A percentile compares a stretch with the other conserved stretches of the same genome.
Conservation (phyloP, 1,140 invertebrate species). For the Drosophila elegans region DNA sequence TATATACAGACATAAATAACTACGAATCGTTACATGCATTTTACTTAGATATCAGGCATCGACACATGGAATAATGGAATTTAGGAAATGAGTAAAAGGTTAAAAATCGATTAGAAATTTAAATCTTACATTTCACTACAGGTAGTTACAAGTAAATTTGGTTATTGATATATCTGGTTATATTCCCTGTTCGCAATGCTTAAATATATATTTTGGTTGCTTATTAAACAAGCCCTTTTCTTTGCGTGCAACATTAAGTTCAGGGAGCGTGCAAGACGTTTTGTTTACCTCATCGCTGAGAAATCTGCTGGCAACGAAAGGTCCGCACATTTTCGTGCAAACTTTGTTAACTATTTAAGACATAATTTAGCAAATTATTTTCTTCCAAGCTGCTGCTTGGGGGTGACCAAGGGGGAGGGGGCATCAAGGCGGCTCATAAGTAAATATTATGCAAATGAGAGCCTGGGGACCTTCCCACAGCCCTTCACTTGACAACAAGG, state of each 20-base stretch:
- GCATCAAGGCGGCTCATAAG: slow-evolving; percentile 51
- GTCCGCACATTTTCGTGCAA: slow-evolving; percentile 66
- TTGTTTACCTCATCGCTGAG: slow-evolving; percentile 36
- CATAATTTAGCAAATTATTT: slow-evolving; percentile 83
- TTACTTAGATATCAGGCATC: no score
- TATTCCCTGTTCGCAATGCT: no score
- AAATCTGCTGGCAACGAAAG: slow-evolving; percentile 45
- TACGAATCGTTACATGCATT: no score
- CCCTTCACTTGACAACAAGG: slow-evolving; percentile 4
- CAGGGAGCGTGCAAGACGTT: slow-evolving; percentile 1
- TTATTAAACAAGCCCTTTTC: background rate
- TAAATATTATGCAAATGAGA: slow-evolving; percentile 82
- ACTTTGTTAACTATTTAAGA: slow-evolving; percentile 83
- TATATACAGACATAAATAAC: no score
- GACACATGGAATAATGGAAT: no score
- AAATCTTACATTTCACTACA: no score
- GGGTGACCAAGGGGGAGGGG: background rate
- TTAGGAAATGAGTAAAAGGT: no score
- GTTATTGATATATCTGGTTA: no score
- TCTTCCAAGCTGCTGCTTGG: slow-evolving; percentile 56
- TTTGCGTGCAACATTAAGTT: slow-evolving; percentile 1
- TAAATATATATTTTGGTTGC: background rate
- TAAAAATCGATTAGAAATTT: no score
- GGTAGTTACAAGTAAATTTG: no score
- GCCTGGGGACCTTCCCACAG: slow-evolving; percentile 29